These are phyloP conservation scores for Phylloscopus trochilus DNA, from an alignment of 2,113 vertebrate genomes.

Conservation along the genomic window DNA sequence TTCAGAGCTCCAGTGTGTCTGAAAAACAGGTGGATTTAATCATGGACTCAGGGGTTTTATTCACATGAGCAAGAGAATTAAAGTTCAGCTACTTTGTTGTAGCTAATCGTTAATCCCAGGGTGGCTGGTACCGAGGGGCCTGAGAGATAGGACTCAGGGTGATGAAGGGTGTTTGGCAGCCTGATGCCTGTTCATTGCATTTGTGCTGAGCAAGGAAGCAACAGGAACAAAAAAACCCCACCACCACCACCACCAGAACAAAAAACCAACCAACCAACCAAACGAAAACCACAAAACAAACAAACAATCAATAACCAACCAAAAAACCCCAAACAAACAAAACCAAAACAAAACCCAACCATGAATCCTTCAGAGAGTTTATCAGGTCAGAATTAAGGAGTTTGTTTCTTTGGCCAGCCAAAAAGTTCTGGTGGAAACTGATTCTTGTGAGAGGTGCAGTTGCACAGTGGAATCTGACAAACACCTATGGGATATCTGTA, in stretches of 20 bases:
- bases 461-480: neutral
- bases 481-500: neutral
- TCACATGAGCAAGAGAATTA: constrained; percentile 25
- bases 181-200: neutral
- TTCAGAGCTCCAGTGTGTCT: neutral
- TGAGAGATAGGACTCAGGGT: neutral
- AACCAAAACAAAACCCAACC: too few species aligned
- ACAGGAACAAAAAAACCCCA: neutral
- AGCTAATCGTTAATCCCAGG: constrained; percentile 38
- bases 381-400: neutral
- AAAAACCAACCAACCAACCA: too few species aligned
- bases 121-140: neutral
- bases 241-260: too few species aligned
- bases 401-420: neutral
- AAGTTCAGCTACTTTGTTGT: constrained; percentile 31
- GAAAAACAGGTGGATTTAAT: constrained; percentile 26
- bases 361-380: neutral
- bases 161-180: constrained; percentile 24
- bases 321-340: too few species aligned
- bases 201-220: neutral
- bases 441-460: neutral
- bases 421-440: neutral
- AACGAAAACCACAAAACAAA: too few species aligned
- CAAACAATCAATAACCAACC: too few species aligned
- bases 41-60: constrained; percentile 9